Base-by-base conservation (phyloP, 2,113 vertebrate species). In the Laticauda laticaudata region DNA sequence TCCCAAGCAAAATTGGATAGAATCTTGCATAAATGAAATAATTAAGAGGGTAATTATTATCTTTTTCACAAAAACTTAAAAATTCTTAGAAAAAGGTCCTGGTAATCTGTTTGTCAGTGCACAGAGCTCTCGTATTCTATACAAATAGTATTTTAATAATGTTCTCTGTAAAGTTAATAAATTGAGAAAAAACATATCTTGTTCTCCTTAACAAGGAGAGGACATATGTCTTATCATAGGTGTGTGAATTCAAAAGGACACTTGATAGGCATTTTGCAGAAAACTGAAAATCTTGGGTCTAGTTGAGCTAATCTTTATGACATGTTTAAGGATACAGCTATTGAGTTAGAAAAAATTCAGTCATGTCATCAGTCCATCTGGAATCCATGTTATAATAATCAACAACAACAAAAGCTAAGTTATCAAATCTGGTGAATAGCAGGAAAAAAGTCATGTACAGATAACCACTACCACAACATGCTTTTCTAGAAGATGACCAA, bases 11-110 rank as follows among this genome's bases (percentile, higher is more conserved):
- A 96, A 98, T 97, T 97, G 98, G 94, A 97, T 97, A 97, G 97
- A 97, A 97, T 96, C 93, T 95, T 92, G 93, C 95, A 97, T 96
- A 96, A 94, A 97, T 93, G 96, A 98, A 97, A 97, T 95, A 97
- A 98, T 97, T 98, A 97, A 97, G 93, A 97, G 96, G 96, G 96
- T 98, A 98, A 97, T 97, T 94, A 96, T 95, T 96, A 97, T 95
- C 96, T 5, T 0, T 96, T 98, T 96, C 95, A 94, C 8, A 97
- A 89, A 95, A 93, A 26, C 20, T 53, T 87, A 96, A 96, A 93
- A 92, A 86, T 94, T 95, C 95, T 96, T 95, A 97, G 96, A 93
- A 96, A 94, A 92, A 96, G 90, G 87, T 94, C 92, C 94, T 97
- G 93, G 97, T 97, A 97, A 98, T 97, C 94, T 96, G 90, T 96